Base-by-base conservation (phyloP, 2,888 invertebrate genomes). In the Pheosia tremula region DNA sequence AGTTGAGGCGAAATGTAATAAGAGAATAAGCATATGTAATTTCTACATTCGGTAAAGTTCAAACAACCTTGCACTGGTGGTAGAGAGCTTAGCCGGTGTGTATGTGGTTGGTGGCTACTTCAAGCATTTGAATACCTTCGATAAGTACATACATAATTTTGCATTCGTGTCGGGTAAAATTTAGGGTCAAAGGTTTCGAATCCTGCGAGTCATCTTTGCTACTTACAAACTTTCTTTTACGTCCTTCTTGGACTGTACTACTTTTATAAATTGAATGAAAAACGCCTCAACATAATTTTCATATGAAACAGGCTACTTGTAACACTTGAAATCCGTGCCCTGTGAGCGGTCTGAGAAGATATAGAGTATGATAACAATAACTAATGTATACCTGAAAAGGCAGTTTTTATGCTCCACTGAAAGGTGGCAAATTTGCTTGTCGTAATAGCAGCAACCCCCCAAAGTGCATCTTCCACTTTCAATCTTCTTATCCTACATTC, bases 311-410 rank as follows among this genome's bases (percentile, higher is more conserved):
- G 24, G 24, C 4, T 10, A 47, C 5, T 47, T n/a, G n/a, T n/a
- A 47, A 47, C 47, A 47, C 47, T 47, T 47, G 47, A 47, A n/a
- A n/a, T n/a, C n/a, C 47, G 11, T 47, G 47, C 47, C 47, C 47
- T n/a, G 47, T n/a, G n/a, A 47, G 47, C 47, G 11, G 11, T 47
- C 11, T 47, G 9, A 45, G n/a, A 47, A 4, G 47, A 5, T 47
- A 47, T 47, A 41, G 41, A 8, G 41, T n/a, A 47, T 4, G 47
- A 47, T 5, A 11, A 47, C n/a, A 47, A 47, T 47, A n/a, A 47
- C 11, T 47, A 47, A 47, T 47, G 47, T 47, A 47, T n/a, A 50
- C 50, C 50, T 50, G 50, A 50, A 50, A 50, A 50, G 8, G 50
- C 50, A 50, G 50, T 50, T 50, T 24, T 8, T 24, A 47, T 47